Evolutionary conservation across 2,797 vertebrate species (phyloP).

Genomic region (Mycteria americana): DNA sequence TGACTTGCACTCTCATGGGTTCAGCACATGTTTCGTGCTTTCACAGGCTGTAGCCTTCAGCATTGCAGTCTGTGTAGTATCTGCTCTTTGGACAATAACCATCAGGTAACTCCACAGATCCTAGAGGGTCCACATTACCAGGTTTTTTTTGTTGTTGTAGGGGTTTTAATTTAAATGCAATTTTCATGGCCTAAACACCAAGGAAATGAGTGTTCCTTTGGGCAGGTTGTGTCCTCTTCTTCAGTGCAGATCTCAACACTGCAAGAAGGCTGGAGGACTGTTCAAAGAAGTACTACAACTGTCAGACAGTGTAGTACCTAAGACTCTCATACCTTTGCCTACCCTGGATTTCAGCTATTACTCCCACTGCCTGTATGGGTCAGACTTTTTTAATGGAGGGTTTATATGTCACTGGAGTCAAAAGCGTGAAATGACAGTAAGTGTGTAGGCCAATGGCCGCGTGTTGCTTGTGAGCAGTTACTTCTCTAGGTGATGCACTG

Average conservation of each 20-base stretch:
- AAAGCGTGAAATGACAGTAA: not conserved
- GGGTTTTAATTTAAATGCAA: not conserved
- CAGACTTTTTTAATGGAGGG: not conserved
- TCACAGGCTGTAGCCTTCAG: not conserved
- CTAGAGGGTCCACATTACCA: not conserved
- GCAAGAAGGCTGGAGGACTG: not conserved
- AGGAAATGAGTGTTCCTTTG: not conserved
- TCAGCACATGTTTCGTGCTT: not conserved
- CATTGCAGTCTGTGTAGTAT: not conserved
- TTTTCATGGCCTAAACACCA: not conserved
- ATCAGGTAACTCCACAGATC: not conserved
- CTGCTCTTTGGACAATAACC: not conserved
- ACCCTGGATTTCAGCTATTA: not conserved
- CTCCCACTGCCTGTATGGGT: not conserved
- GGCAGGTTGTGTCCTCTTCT: not conserved
- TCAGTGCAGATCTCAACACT: not conserved
- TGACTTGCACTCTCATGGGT: not conserved
- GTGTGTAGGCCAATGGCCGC: not conserved
- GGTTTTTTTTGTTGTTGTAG: fast-evolving
- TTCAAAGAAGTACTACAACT: not conserved
- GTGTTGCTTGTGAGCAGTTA: not conserved
- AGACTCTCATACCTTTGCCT: not conserved
- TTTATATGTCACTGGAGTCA: not conserved
- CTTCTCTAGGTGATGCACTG: not conserved
- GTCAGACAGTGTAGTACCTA: not conserved